Percentiles rank a stretch among this genome's conserved stretches.
These are phyloP conservation scores for Axinella damicornis DNA, from an alignment of 37 sponge, comb jelly and placozoan genomes.

Conservation along the genomic window DNA sequence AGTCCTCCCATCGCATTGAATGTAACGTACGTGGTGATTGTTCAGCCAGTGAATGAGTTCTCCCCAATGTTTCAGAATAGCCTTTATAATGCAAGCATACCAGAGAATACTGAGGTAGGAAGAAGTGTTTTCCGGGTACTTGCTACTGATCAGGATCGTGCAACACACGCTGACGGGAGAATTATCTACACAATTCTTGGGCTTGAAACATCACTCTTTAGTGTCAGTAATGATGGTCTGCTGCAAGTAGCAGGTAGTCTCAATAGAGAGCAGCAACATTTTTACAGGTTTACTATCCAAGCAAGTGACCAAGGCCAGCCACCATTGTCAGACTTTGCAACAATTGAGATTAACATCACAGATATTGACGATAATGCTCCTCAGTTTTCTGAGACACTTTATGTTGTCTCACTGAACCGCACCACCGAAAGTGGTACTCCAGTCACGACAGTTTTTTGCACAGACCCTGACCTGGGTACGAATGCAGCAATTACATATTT, in stretches of 20 bases:
- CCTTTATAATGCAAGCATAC: conserved; percentile 16
- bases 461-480: conserved; percentile 42
- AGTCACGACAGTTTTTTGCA: conserved; percentile 34
- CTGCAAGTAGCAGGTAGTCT: conserved; percentile 38
- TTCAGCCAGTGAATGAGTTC: conserved; percentile 43
- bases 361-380: conserved; percentile 71
- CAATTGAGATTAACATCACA: conserved; percentile 28
- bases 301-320: conserved; percentile 39
- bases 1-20: conserved; percentile 1
- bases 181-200: conserved; percentile 27
- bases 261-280: conserved; percentile 42
- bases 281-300: conserved; percentile 38
- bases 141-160: conserved; percentile 69
- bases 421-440: background rate
- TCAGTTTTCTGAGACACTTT: conserved; percentile 30
- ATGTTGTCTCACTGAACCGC: conserved; percentile 3
- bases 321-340: background rate
- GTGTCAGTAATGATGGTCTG: background rate
- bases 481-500: conserved; percentile 47
- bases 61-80: conserved; percentile 29
- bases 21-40: conserved; percentile 13
- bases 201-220: background rate
- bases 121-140: conserved; percentile 6
- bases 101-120: conserved; percentile 49
- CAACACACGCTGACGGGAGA: conserved; percentile 1